phyloP scores from a whole-genome alignment of 2,888 invertebrate species.

The Ptychoptera albimana region DNA sequence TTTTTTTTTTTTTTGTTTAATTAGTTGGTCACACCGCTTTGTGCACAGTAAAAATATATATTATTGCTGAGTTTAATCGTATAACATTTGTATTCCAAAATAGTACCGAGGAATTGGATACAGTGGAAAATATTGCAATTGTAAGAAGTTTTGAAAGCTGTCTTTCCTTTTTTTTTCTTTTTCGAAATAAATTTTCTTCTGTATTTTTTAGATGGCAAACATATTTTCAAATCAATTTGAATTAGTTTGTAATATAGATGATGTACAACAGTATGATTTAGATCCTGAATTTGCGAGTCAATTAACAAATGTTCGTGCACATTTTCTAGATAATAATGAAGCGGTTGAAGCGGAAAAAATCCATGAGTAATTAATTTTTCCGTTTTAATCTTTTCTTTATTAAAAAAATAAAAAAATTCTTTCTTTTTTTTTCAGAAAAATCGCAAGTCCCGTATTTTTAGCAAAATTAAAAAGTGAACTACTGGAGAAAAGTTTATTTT shows the following conservation, averaged over 20 bases:
- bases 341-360: conserved; percentile 36
- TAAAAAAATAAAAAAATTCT: background rate
- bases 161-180: too few species aligned
- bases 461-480: conserved; percentile 29
- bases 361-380: conserved; percentile 23
- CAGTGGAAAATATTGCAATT: background rate
- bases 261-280: conserved; percentile 29
- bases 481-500: conserved; percentile 23
- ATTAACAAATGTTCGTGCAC: conserved; percentile 35
- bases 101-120: conserved; percentile 18
- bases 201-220: conserved; percentile 32
- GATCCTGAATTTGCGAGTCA: conserved; percentile 27
- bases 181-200: background rate
- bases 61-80: conserved; percentile 39
- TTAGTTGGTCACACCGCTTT: conserved; percentile 29
- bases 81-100: conserved; percentile 41
- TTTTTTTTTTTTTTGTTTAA: conserved; percentile 9
- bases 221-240: conserved; percentile 35
- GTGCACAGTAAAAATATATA: conserved; percentile 37
- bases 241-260: conserved; percentile 43
- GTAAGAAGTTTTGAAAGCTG: too few species aligned
- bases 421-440: conserved; percentile 22
- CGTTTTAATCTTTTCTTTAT: background rate
- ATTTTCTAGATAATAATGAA: conserved; percentile 38
- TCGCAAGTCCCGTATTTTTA: conserved; percentile 32